Conservation (phyloP, 1,140 invertebrate genomes). For the Venustaconcha ellipsiformis region DNA sequence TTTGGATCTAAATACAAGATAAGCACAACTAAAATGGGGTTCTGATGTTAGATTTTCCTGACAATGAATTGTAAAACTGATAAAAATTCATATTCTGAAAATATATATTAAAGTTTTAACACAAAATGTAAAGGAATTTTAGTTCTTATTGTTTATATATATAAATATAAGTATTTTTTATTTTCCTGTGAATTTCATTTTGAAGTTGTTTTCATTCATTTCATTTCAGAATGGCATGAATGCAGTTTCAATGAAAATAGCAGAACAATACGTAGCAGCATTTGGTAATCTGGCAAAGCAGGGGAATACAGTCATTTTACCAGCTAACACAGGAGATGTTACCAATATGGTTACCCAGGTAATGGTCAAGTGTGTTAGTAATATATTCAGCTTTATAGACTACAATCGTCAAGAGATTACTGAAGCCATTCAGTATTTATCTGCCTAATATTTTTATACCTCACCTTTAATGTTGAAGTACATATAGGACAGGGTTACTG, state of each 20-base stretch:
- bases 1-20: background rate
- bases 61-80: too few species aligned
- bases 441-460: too few species aligned
- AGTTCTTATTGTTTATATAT: background rate
- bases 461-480: too few species aligned
- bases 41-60: too few species aligned
- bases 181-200: background rate
- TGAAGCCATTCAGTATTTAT: too few species aligned
- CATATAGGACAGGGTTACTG: too few species aligned
- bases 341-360: conserved; percentile 86
- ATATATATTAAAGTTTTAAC: background rate
- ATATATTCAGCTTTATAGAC: too few species aligned
- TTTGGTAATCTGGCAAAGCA: conserved; percentile 93
- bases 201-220: background rate
- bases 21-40: background rate
- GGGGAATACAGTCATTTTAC: conserved; percentile 95
- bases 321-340: conserved; percentile 90
- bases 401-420: too few species aligned
- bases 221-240: conserved; percentile 71
- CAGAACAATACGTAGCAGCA: conserved; percentile 94
- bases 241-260: conserved; percentile 91
- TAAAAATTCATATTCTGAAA: too few species aligned
- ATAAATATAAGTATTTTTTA: background rate
- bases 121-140: background rate
- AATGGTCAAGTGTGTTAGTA: background rate